Base-by-base conservation (phyloP, 2,113 vertebrate species). In the Synodontis membranacea region DNA sequence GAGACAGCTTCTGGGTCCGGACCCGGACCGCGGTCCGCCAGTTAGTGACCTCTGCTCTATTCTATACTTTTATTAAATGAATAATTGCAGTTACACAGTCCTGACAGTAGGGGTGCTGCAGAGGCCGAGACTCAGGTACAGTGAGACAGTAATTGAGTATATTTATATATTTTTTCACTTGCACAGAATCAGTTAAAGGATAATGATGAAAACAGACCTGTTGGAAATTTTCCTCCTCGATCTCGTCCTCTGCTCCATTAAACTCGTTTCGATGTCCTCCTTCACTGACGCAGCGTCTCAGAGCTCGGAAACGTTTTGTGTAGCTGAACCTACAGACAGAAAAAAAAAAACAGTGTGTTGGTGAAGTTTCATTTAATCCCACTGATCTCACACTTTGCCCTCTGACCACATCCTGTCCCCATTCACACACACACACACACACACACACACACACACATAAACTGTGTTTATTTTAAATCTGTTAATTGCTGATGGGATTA, bases 241-340 rank as follows among this genome's bases (percentile, higher is more conserved):
- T 44, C 34, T 76, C 85, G 21, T 87, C 79, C 50, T 84, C 88
- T 1, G 84, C 81, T 21, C 86, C 83, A 39, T 88, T 90, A 48
- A 87, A 74, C 28, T 86, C 88, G 1, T 86, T 82, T 42, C 78
- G 86, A 62, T 89, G 89, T 3, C 88, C 89, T 46, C 86, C 89
- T 60, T 90, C 88, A 17, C 88, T 86, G 91, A 92, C 94, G 92
- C 91, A 95, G 86, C 95, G 92, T 56, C 94, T 62, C 80, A 94
- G 94, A 80, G 96, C 93, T 87, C 94, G 95, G 93, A 95, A 95
- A 88, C 95, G 96, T 92, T 97, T 97, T 92, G 94, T 95, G 92
- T 96, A 96, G 89, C 95, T 96, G 91, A 96, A 94, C 83, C 96
- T 97, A 93, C 15, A 68, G 21, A 28, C 19, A 42, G 23, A 21